These are phyloP conservation scores for Verasper variegatus DNA, from an alignment of 2,113 vertebrate species.

Conservation along the genomic window DNA sequence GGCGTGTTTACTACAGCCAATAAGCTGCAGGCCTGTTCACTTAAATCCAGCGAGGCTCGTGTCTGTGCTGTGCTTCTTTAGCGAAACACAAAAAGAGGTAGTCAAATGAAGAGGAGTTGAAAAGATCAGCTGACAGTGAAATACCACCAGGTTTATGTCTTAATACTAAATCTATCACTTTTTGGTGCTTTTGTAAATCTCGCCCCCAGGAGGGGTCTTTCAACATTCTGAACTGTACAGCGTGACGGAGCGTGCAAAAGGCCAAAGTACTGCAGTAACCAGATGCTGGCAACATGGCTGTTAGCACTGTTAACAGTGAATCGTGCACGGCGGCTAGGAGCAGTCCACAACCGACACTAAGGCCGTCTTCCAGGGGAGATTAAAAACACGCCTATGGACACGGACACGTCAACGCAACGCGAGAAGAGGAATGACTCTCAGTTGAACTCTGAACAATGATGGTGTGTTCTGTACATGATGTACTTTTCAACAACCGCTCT, in stretches of 20 bases:
- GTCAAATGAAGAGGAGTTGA: constrained; percentile 25
- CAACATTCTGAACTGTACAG: not conserved
- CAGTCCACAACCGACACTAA: constrained; percentile 6
- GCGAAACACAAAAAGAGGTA: not conserved
- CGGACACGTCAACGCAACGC: constrained; percentile 1
- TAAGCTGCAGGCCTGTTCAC: constrained; percentile 45
- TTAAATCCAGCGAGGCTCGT: constrained; percentile 37
- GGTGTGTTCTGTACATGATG: constrained; percentile 49
- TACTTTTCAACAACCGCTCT: constrained; percentile 50
- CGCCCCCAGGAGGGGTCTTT: constrained; percentile 9
- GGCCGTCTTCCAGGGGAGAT: constrained; percentile 30
- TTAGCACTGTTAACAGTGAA: constrained; percentile 39
- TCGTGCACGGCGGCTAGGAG: constrained; percentile 44
- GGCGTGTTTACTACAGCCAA: constrained; percentile 52
- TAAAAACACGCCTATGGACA: constrained; percentile 41
- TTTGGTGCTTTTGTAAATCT: constrained; percentile 23
- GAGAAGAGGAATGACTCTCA: constrained; percentile 32
- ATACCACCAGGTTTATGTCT: constrained; percentile 27
- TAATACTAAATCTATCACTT: constrained; percentile 13
- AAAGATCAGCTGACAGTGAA: constrained; percentile 36
- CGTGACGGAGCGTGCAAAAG: constrained; percentile 51
- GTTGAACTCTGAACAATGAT: constrained; percentile 51
- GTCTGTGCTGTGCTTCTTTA: constrained; percentile 33
- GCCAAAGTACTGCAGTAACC: constrained; percentile 51
- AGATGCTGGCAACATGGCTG: constrained; percentile 46